Conservation (phyloP, 2,888 invertebrate species). For the Epirrita christyi region DNA sequence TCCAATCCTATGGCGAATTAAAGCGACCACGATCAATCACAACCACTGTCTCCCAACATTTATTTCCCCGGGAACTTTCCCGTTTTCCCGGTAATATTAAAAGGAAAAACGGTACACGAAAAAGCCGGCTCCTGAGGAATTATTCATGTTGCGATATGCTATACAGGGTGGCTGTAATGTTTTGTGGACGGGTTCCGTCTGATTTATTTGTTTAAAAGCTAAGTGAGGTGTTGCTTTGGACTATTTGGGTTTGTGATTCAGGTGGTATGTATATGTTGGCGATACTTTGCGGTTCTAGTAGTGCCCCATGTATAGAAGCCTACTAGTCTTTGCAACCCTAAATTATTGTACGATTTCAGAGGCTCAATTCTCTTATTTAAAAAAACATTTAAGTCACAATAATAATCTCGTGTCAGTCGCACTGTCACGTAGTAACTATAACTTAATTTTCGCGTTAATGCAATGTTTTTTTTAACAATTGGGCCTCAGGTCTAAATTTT, state of each 20-base stretch:
- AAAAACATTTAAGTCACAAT: too few species aligned
- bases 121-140: slow-evolving; percentile 53
- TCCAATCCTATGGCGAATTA: slow-evolving; percentile 50
- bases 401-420: too few species aligned
- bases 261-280: slow-evolving; percentile 4
- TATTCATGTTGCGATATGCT: slow-evolving; percentile 58
- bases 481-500: too few species aligned
- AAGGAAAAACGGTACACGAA: slow-evolving; percentile 61
- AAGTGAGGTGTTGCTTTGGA: slow-evolving; percentile 13
- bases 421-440: too few species aligned
- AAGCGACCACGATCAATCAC: slow-evolving; percentile 73
- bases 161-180: slow-evolving; percentile 25
- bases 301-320: too few species aligned
- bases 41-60: slow-evolving; percentile 73
- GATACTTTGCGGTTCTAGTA: too few species aligned
- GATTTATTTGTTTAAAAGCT: slow-evolving; percentile 25
- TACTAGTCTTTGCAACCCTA: too few species aligned
- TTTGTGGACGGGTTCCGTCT: slow-evolving; percentile 29
- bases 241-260: background rate
- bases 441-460: too few species aligned
- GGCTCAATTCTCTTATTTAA: too few species aligned
- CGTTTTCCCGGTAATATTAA: slow-evolving; percentile 64
- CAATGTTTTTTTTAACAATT: too few species aligned
- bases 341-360: too few species aligned
- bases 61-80: slow-evolving; percentile 53